phyloP scores from a whole-genome alignment of 2,113 vertebrate species.

The Pachycephala philippinensis region DNA sequence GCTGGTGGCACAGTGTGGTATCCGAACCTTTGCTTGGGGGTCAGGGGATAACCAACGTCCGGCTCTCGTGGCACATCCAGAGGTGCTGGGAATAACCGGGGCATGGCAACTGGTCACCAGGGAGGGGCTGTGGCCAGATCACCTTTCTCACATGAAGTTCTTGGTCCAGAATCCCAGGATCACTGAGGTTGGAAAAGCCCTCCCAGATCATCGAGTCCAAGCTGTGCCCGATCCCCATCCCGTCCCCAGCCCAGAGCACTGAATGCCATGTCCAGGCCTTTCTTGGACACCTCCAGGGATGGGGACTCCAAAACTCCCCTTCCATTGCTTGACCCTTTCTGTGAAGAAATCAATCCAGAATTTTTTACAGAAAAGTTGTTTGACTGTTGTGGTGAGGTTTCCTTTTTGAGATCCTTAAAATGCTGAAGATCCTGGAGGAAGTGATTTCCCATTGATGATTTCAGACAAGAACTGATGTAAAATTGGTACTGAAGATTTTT shows the following conservation, averaged over 20 bases:
- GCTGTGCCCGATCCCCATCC: accelerated
- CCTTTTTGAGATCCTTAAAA: background rate
- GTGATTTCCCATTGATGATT: background rate
- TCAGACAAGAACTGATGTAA: background rate
- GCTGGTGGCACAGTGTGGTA: accelerated
- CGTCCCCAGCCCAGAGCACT: background rate
- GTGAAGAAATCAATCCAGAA: accelerated
- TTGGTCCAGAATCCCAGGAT: background rate
- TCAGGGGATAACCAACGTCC: background rate
- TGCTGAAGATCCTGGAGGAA: background rate
- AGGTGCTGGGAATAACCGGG: no score
- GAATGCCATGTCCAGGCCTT: background rate
- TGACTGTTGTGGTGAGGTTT: background rate
- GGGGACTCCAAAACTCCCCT: background rate
- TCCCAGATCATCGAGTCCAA: background rate
- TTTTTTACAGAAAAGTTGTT: background rate
- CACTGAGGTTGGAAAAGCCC: background rate
- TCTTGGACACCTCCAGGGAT: background rate
- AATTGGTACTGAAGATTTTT: background rate
- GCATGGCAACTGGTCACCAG: background rate
- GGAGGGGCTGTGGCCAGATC: background rate
- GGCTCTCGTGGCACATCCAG: no score
- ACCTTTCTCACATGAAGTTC: background rate
- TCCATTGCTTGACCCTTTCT: accelerated
- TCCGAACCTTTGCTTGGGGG: background rate